These are phyloP conservation scores for Chloroceryle inda DNA, from an alignment of 2,797 vertebrate species.

Conservation along the genomic window DNA sequence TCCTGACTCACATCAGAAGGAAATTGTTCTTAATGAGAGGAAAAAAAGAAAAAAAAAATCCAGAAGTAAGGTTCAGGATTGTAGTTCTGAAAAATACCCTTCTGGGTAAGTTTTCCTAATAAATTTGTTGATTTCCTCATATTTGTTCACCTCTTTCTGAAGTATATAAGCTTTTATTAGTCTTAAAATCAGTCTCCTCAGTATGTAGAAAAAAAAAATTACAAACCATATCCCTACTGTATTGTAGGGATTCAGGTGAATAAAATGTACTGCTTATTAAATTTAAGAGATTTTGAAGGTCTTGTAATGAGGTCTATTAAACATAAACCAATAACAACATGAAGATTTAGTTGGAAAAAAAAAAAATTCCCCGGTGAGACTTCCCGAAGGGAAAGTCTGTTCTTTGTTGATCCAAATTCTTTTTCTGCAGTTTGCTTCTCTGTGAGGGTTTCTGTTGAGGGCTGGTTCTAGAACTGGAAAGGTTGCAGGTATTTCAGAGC, in stretches of 20 bases:
- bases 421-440: background rate
- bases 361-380: background rate
- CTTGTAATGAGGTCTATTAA: background rate
- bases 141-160: background rate
- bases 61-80: background rate
- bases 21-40: background rate
- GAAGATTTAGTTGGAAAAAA: background rate
- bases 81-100: background rate
- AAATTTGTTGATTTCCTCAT: background rate
- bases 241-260: background rate
- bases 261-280: background rate
- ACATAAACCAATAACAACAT: background rate
- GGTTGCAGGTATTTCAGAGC: background rate
- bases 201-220: background rate
- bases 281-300: background rate
- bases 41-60: background rate
- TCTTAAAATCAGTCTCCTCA: background rate
- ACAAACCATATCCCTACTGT: background rate
- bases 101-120: background rate
- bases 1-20: fast-evolving
- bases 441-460: background rate
- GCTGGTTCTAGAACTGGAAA: background rate
- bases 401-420: background rate
- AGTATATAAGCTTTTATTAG: background rate
- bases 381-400: background rate